Evolutionary conservation across 1,140 invertebrate species (phyloP).

Genomic region (Hycleus cichorii): DNA sequence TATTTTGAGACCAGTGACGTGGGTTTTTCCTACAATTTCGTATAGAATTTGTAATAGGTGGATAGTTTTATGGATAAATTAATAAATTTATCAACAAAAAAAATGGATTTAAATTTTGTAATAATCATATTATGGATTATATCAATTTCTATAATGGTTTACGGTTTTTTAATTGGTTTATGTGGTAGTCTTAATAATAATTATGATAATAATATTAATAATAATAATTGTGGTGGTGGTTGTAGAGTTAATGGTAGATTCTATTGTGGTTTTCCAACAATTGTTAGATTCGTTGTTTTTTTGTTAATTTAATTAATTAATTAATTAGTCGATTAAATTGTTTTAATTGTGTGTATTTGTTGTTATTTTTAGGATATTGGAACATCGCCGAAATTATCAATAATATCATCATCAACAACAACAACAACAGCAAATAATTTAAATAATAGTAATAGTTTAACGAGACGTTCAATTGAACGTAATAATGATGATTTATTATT

Average conservation of each 20-base stretch:
- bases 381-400: constrained; percentile 13
- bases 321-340: not conserved
- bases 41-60: no score
- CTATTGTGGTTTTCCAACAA: no score
- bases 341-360: not conserved
- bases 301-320: not conserved
- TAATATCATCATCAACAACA: constrained; percentile 7
- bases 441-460: constrained; percentile 7
- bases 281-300: no score
- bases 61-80: no score
- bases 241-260: no score
- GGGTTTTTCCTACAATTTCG: no score
- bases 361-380: constrained; percentile 13
- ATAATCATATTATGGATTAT: constrained; percentile 8
- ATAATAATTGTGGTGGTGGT: no score
- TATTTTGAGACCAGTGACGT: no score
- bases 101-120: not conserved
- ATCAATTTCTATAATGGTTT: constrained; percentile 10
- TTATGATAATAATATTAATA: no score
- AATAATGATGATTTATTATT: constrained; percentile 16
- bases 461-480: constrained; percentile 20
- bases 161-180: constrained; percentile 14
- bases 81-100: no score
- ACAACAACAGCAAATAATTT: not conserved
- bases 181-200: not conserved